A percentile compares a stretch with the other conserved stretches of the same genome.
Evolutionary conservation across 2,113 vertebrate genomes (phyloP).

Genomic region (Sinocyclocheilus grahami): DNA sequence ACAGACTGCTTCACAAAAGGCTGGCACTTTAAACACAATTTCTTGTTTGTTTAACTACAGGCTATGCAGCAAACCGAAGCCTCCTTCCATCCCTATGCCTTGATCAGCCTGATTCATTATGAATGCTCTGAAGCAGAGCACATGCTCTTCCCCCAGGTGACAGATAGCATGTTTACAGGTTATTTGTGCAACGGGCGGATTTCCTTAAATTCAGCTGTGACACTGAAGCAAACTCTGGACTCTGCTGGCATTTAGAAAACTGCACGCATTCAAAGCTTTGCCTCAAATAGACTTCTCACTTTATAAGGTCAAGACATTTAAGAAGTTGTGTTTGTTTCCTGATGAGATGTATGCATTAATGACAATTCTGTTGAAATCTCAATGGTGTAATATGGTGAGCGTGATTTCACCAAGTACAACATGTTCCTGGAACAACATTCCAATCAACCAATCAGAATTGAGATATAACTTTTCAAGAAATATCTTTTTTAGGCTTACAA

Average conservation of each 20-base stretch:
- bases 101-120: constrained; percentile 45
- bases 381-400: background rate
- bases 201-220: constrained; percentile 20
- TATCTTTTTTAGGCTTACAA: no score
- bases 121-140: constrained; percentile 26
- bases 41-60: constrained; percentile 51
- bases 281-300: background rate
- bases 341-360: background rate
- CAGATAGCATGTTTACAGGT: constrained; percentile 31
- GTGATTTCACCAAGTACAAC: no score
- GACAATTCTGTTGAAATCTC: background rate
- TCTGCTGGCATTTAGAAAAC: background rate
- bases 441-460: no score
- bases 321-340: background rate
- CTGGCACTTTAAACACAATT: constrained; percentile 53
- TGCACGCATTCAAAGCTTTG: background rate
- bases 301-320: constrained; percentile 21
- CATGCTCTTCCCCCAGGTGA: constrained; percentile 22
- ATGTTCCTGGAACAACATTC: no score
- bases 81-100: constrained; percentile 7
- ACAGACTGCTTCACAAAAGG: constrained; percentile 42
- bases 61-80: constrained; percentile 18
- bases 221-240: background rate
- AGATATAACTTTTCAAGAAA: no score
- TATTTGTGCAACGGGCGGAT: background rate